Base-by-base conservation (phyloP, 1,140 invertebrate genomes). In the Neodiprion pinetum region DNA sequence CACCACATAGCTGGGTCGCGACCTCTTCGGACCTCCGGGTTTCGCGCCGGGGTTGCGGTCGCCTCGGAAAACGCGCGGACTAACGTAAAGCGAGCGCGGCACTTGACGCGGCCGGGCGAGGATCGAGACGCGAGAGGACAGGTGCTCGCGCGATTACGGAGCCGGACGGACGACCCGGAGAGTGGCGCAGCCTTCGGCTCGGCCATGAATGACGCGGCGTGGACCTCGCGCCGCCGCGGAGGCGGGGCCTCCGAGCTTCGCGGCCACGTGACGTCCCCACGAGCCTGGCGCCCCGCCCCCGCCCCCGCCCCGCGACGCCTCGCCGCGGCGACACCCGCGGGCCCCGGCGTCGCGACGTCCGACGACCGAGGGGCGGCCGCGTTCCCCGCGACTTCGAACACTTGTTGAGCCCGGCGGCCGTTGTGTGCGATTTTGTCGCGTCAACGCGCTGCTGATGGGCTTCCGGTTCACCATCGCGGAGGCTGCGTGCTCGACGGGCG, bases 171-270 rank as follows among this genome's bases (percentile, higher is more conserved):
- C 80, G 78, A 61, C 53, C 78, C 81, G 83, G 80, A 78, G 82
- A 84, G 79, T 79, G 79, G 84, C 84, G 83, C 82, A 84, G 85
- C 80, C 85, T 86, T 71, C 84, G 83, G 84, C 86, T 86, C 86
- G 86, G 86, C 86, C 86, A 87, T 88, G 86, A 87, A 87, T 87
- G 86, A 88, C 84, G 85, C 82, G 80, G 61, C 53, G 53, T 61
- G 53, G 53, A 61, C 53, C 53, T 61, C 53, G 53, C 53, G 53
- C 11, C 53, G 53, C n/a, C 53, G 53, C 53, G 53, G 87, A 86
- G 86, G 86, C 78, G 80, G 81, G 9, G 81, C 81, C 83, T 76
- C 78, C 79, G 80, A 74, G 79, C 76, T 76, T 86, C 84, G 83
- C 84, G 86, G 83, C 86, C 86, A 88, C 87, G 87, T 87, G 85